Evolutionary conservation across 2,888 invertebrate genomes (phyloP), one percentile per base, ranked within the genome.

Genomic region (Tortrix viridana): DNA sequence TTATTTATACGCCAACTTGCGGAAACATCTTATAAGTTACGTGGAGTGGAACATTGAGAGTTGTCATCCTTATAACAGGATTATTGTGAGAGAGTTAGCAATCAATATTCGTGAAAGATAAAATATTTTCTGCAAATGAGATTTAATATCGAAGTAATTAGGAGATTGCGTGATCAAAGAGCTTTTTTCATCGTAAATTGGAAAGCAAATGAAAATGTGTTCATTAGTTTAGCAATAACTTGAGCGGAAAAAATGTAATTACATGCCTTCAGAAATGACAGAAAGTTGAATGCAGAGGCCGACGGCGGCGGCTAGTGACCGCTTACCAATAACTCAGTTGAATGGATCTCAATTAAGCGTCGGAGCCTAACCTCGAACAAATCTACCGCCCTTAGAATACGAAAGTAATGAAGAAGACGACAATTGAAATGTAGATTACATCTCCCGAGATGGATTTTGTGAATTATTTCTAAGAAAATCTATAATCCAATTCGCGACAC

Each of bases 321-420:
- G 78, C 78, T 80, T 80, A 80, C 80, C 84, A 85, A 87, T 86
- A 84, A 81, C 79, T 79, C 81, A 78, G 74, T 72, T 88, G 83
- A 88, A 88, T 85, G 75, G 82, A 75, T 77, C 80, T 79, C 86
- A 88, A 88, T 88, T 87, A 87, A 84, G 80, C 75, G 71, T 71
- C 74, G 71, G 74, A 74, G 75, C 48, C 75, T 71, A 76, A 76
- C 75, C 76, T 79, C 80, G 72, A 83, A 82, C 79, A 82, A 81
- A 82, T 83, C 73, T 77, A 69, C 71, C 69, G 66, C 56, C 71
- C 74, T 78, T 73, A 79, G 81, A 82, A 81, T 76, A 75, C 71
- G 74, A 76, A 71, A 81, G 77, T 77, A 80, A 79, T 75, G 74
- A 70, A 66, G 65, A 64, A 72, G 74, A 76, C 76, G 74, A 83